Conservation (phyloP, 2,113 vertebrate species). For the Stomatorhinus ivindoensis region DNA sequence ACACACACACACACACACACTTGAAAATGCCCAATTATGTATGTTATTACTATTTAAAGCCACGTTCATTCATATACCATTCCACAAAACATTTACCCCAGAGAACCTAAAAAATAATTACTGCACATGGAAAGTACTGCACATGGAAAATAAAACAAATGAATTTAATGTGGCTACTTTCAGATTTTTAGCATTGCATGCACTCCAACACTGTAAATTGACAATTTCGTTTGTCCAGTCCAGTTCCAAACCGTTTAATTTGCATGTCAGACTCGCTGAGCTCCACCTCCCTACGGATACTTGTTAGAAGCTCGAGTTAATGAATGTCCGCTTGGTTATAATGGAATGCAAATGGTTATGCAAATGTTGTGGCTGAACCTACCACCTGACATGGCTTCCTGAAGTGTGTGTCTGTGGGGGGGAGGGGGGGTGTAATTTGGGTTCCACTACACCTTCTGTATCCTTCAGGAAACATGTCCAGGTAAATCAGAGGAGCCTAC, state of each 20-base stretch:
- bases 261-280: not conserved
- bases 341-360: not conserved
- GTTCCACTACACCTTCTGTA: not conserved
- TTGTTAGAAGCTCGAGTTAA: not conserved
- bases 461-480: not conserved
- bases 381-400: not conserved
- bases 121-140: not conserved
- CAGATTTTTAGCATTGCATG: not conserved
- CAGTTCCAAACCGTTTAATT: not conserved
- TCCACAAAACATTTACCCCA: not conserved
- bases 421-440: not conserved
- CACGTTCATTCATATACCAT: not conserved
- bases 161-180: not conserved
- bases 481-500: not conserved
- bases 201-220: not conserved
- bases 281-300: not conserved
- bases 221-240: not conserved
- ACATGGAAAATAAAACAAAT: not conserved
- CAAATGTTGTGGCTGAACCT: not conserved
- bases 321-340: not conserved
- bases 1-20: not conserved
- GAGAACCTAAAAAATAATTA: not conserved
- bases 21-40: not conserved
- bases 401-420: not conserved
- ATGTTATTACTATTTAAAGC: not conserved